Percentiles rank a stretch among this genome's conserved stretches.
Evolutionary conservation across 2,888 invertebrate species (phyloP).

Genomic region (Congeria kusceri): DNA sequence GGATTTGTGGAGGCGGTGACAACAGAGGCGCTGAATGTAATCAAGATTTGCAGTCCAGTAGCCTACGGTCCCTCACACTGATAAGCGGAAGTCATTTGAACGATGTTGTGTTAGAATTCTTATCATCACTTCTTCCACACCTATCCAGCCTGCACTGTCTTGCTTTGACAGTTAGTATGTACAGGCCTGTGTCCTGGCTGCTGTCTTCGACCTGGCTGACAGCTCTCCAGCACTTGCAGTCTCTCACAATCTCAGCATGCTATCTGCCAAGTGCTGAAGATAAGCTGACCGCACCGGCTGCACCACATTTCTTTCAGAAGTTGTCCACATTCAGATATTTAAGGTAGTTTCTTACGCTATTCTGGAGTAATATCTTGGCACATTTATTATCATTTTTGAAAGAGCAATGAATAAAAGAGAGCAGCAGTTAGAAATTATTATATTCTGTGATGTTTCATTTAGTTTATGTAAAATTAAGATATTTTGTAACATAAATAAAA

Average conservation of each 20-base stretch:
- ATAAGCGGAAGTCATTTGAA: no score
- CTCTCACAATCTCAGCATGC: slow-evolving; percentile 30
- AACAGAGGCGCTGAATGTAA: no score
- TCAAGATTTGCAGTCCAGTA: no score
- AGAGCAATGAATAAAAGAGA: no score
- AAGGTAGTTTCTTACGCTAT: slow-evolving; percentile 26
- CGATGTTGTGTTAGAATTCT: no score
- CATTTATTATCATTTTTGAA: no score
- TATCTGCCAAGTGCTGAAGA: neutral
- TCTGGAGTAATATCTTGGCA: no score
- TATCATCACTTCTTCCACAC: no score
- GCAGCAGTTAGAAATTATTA: neutral
- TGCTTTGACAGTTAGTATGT: no score
- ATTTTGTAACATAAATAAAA: slow-evolving; percentile 1
- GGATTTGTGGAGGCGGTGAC: no score
- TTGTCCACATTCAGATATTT: slow-evolving; percentile 28
- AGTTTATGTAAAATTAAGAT: slow-evolving; percentile 26
- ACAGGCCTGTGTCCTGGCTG: slow-evolving; percentile 37
- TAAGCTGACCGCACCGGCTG: slow-evolving; percentile 4
- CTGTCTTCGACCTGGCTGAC: slow-evolving; percentile 23
- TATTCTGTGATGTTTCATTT: neutral
- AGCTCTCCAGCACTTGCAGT: slow-evolving; percentile 35
- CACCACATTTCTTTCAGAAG: slow-evolving; percentile 19
- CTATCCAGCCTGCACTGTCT: no score
- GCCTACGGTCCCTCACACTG: no score